These are phyloP conservation scores for Halichondria panicea DNA, from an alignment of 37 sponge, comb jelly and placozoan genomes.

Conservation along the genomic window DNA sequence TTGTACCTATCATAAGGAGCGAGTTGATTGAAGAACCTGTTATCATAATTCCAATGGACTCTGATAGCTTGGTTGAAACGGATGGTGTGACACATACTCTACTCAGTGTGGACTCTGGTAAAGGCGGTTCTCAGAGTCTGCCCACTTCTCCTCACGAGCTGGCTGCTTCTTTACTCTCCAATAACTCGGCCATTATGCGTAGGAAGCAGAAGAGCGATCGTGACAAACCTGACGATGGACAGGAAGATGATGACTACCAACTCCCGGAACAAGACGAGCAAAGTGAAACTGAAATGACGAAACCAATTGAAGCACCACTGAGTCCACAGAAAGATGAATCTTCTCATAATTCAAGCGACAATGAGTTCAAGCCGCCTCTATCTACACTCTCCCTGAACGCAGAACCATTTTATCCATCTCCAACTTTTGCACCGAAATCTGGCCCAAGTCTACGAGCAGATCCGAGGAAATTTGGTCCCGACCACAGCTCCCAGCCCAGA, in stretches of 20 bases:
- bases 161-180: conserved; percentile 54
- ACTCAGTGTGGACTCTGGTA: not conserved
- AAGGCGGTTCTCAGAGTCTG: not conserved
- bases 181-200: conserved; percentile 6
- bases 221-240: not conserved
- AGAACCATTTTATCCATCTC: conserved; percentile 25
- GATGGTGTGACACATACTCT: not conserved
- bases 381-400: conserved; percentile 26
- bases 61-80: not conserved
- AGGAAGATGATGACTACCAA: not conserved
- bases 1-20: not conserved
- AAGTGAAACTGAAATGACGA: no score
- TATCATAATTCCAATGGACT: no score
- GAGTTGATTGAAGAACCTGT: conserved; percentile 8
- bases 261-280: no score
- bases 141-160: conserved; percentile 63
- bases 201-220: conserved; percentile 1
- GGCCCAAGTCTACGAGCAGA: no score
- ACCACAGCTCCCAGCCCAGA: no score
- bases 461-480: no score
- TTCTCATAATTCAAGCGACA: no score
- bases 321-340: not conserved
- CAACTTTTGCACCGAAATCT: no score
- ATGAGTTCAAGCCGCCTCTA: no score
- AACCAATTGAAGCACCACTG: no score